A percentile compares a stretch with the other conserved stretches of the same genome.
Evolutionary conservation across 2,888 invertebrate genomes (phyloP).

Genomic region (Protonemura montana): DNA sequence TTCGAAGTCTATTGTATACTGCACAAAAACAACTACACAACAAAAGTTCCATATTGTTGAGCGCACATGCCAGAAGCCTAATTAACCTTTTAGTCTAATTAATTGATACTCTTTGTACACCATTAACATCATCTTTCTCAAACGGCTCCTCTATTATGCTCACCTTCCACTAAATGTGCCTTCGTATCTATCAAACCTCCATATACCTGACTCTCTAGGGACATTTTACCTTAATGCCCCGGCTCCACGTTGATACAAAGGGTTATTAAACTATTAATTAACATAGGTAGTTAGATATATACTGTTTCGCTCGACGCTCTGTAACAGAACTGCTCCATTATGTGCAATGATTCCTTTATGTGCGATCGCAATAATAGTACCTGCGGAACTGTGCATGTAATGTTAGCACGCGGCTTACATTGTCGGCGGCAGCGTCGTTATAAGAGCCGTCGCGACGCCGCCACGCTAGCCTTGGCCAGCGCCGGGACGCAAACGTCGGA

Average conservation of each 20-base stretch:
- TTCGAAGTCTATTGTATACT: neutral
- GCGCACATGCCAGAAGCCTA: neutral
- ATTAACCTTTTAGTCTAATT: slow-evolving; percentile 7
- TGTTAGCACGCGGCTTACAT: neutral
- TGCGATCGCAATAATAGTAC: neutral
- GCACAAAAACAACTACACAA: neutral
- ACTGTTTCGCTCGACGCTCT: neutral
- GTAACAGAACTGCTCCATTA: neutral
- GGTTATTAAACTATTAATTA: slow-evolving; percentile 41
- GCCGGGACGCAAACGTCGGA: neutral
- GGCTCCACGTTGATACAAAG: neutral
- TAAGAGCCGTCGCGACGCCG: neutral
- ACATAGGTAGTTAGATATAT: slow-evolving; percentile 24
- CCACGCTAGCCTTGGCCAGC: neutral
- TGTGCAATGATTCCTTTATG: slow-evolving; percentile 26
- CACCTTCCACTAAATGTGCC: slow-evolving; percentile 23
- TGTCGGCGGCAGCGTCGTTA: slow-evolving; percentile 9
- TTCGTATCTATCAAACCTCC: neutral
- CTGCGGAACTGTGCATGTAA: neutral
- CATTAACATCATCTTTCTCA: slow-evolving; percentile 12
- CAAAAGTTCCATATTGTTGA: neutral
- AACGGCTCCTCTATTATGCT: neutral
- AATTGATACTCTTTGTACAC: neutral
- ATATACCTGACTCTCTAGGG: slow-evolving; percentile 4
- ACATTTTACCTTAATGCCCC: neutral